Conservation (phyloP, 2,113 vertebrate species). For the Centropus bengalensis region DNA sequence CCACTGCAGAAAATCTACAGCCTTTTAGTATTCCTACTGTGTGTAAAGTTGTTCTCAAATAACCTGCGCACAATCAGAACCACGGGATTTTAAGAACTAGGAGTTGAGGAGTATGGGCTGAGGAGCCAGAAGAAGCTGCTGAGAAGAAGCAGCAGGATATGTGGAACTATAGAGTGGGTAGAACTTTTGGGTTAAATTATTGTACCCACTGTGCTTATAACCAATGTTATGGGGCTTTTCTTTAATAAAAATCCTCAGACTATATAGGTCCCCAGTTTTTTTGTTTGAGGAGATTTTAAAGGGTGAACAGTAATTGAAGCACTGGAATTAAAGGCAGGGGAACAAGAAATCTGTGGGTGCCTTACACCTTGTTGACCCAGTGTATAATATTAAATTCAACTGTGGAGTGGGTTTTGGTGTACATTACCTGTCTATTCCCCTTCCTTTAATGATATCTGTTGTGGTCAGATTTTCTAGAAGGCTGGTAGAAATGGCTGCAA, state of each 20-base stretch:
- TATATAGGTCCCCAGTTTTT: background rate
- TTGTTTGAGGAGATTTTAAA: background rate
- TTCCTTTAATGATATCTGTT: background rate
- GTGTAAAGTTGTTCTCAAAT: background rate
- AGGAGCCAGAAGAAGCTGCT: background rate
- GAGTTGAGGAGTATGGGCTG: background rate
- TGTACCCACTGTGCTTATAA: background rate
- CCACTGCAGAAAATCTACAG: accelerated
- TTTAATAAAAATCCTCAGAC: background rate
- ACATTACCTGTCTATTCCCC: background rate
- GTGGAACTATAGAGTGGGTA: background rate
- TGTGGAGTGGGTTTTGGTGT: background rate
- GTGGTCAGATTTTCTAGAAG: background rate
- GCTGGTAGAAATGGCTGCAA: background rate
- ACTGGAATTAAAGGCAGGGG: background rate
- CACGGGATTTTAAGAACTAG: accelerated
- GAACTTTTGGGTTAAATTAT: background rate
- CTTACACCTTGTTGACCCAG: background rate
- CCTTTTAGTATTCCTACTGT: background rate
- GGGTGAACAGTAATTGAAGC: background rate
- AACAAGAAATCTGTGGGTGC: background rate
- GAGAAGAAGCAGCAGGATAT: background rate
- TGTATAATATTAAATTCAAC: background rate
- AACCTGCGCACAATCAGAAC: background rate
- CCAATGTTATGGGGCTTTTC: background rate